These are phyloP conservation scores for Eristalis intricaria DNA, from an alignment of 2,888 invertebrate genomes.

Conservation along the genomic window DNA sequence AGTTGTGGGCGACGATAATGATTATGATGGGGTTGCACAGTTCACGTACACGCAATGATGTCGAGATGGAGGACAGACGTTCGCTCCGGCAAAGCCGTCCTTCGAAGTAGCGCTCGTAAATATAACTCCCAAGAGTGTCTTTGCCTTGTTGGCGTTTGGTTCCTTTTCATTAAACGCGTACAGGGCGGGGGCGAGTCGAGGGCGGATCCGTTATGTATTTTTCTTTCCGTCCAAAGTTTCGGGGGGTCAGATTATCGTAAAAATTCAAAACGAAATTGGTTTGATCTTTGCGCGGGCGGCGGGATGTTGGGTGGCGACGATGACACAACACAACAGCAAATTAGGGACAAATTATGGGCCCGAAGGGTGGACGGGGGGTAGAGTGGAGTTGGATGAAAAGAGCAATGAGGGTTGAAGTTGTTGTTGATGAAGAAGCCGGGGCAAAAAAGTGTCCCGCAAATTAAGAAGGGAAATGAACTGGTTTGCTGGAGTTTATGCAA, in stretches of 20 bases:
- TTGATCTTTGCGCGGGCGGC: background rate
- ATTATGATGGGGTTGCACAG: background rate
- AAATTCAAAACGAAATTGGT: background rate
- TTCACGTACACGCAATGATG: constrained; percentile 46
- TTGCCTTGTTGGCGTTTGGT: background rate
- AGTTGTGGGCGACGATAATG: background rate
- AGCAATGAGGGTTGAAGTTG: background rate
- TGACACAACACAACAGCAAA: background rate
- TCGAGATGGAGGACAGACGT: background rate
- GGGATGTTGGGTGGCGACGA: background rate
- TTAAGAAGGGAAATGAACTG: background rate
- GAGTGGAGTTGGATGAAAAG: background rate
- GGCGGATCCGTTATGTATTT: background rate
- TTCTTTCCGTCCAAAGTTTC: background rate
- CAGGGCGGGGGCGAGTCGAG: too few relatives aligned
- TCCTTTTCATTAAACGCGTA: constrained; percentile 5
- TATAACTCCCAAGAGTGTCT: constrained; percentile 26
- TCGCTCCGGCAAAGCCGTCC: background rate
- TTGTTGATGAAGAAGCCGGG: background rate
- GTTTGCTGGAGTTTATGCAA: background rate
- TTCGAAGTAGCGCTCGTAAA: constrained; percentile 5
- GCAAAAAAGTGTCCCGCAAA: background rate
- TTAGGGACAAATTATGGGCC: background rate
- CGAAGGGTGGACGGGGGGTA: too few relatives aligned
- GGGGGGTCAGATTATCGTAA: background rate